A percentile compares a stretch with the other conserved stretches of the same genome.
Conservation (phyloP, 2,888 invertebrate genomes). For the Mimumesa dahlbomi region DNA sequence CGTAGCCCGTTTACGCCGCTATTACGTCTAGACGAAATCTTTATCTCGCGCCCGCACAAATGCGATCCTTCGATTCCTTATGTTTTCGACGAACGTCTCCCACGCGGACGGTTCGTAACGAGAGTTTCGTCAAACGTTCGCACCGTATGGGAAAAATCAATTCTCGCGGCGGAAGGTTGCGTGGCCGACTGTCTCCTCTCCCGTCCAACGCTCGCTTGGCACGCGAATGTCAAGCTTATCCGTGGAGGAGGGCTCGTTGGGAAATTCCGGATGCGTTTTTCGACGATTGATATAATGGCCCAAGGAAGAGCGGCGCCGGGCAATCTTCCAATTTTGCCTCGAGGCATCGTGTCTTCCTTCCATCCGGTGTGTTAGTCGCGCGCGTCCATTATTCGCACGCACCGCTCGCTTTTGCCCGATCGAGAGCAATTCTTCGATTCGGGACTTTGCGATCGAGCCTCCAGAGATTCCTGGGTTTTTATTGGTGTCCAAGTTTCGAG, state of each 20-base stretch:
- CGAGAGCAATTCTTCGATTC: no score
- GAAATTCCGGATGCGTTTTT: constrained; percentile 42
- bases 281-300: constrained; percentile 36
- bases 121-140: no score
- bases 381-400: constrained; percentile 29
- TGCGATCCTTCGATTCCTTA: no score
- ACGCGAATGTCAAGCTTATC: constrained; percentile 26
- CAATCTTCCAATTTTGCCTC: constrained; percentile 51
- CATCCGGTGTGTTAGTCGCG: constrained; percentile 7
- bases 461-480: no score
- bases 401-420: background rate
- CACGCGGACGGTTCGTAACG: no score
- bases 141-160: no score
- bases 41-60: no score
- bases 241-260: constrained; percentile 19
- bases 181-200: constrained; percentile 37
- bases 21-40: no score
- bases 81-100: no score
- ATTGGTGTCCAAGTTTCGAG: no score
- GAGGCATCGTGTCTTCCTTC: constrained; percentile 5
- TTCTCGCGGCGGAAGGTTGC: background rate
- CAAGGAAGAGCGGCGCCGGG: constrained; percentile 29
- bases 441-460: no score
- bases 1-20: no score
- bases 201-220: constrained; percentile 11